Conservation (phyloP, 2,797 vertebrate species). For the Pteropus rufus region DNA sequence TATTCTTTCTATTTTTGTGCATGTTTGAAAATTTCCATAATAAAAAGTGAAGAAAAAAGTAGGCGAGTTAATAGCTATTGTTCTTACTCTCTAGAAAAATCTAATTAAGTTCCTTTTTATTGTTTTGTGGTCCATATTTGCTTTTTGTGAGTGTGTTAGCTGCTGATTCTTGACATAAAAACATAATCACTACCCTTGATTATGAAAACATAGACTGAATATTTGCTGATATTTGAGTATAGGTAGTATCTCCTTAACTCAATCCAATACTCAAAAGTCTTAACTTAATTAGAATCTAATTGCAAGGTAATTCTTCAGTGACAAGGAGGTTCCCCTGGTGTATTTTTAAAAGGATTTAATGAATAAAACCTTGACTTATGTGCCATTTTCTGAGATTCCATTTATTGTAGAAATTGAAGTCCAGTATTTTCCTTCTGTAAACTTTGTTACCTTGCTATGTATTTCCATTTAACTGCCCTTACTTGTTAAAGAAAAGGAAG, state of each 20-base stretch:
- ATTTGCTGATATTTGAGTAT: conserved; percentile 58
- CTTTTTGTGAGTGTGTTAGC: neutral
- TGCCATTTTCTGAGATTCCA: neutral
- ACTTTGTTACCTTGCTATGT: neutral
- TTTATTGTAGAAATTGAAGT: conserved; percentile 14
- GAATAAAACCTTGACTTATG: conserved; percentile 46
- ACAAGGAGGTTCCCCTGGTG: conserved; percentile 51
- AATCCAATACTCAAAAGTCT: conserved; percentile 45
- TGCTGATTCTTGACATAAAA: conserved; percentile 53
- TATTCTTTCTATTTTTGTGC: conserved; percentile 45
- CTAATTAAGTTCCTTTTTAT: conserved; percentile 53
- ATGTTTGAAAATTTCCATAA: conserved; percentile 60
- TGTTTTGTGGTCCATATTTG: conserved; percentile 42
- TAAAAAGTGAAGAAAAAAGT: conserved; percentile 67
- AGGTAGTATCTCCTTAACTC: conserved; percentile 52
- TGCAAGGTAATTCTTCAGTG: conserved; percentile 64
- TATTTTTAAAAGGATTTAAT: conserved; percentile 53
- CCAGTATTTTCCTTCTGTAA: neutral
- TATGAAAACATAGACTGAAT: conserved; percentile 38
- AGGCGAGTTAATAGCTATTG: conserved; percentile 45
- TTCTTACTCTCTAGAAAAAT: conserved; percentile 52
- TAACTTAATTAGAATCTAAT: conserved; percentile 69
- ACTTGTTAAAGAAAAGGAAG: conserved; percentile 8
- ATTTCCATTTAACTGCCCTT: neutral
- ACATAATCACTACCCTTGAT: neutral